Percentiles rank a stretch among this genome's conserved stretches.
Evolutionary conservation across 2,797 vertebrate species (phyloP).

Genomic region (Melanogrammus aeglefinus): DNA sequence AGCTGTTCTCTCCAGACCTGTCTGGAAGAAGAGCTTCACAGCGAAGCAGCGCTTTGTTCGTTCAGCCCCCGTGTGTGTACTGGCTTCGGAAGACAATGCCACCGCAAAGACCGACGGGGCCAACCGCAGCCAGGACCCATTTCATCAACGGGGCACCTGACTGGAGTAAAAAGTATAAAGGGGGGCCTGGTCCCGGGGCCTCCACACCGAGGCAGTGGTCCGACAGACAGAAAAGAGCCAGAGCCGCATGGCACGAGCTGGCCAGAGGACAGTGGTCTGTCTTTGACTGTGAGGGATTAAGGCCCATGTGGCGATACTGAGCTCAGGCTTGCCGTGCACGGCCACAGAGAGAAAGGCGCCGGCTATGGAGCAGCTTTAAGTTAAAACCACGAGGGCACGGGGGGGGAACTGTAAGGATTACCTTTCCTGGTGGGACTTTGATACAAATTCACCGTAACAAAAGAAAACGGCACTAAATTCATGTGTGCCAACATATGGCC

Average conservation of each 20-base stretch:
- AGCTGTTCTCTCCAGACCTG: slow-evolving; percentile 49
- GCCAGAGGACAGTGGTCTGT: slow-evolving; percentile 63
- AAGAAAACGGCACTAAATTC: slow-evolving; percentile 36
- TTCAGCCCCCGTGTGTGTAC: slow-evolving; percentile 36
- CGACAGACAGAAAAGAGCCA: slow-evolving; percentile 51
- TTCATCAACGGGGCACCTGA: slow-evolving; percentile 65
- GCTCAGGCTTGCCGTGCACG: slow-evolving; percentile 45
- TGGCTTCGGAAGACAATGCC: slow-evolving; percentile 65
- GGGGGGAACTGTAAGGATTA: slow-evolving; percentile 53
- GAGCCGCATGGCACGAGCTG: slow-evolving; percentile 61
- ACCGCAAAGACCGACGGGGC: slow-evolving; percentile 56
- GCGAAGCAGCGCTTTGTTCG: slow-evolving; percentile 60
- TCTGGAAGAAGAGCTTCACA: slow-evolving; percentile 39
- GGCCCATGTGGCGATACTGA: slow-evolving; percentile 59
- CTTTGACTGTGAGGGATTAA: slow-evolving; percentile 65
- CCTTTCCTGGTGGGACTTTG: slow-evolving; percentile 36
- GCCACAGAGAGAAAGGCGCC: slow-evolving; percentile 44
- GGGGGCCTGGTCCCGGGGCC: slow-evolving; percentile 58
- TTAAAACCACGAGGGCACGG: slow-evolving; percentile 39
- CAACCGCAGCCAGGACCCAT: slow-evolving; percentile 61
- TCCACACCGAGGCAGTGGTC: slow-evolving; percentile 57
- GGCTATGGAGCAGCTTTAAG: slow-evolving; percentile 22
- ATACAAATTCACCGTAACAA: slow-evolving; percentile 55
- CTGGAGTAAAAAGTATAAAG: slow-evolving; percentile 41
- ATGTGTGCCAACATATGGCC: slow-evolving; percentile 41